Evolutionary conservation across 2,888 invertebrate genomes (phyloP).

Genomic region (Podotricha telesiphe): DNA sequence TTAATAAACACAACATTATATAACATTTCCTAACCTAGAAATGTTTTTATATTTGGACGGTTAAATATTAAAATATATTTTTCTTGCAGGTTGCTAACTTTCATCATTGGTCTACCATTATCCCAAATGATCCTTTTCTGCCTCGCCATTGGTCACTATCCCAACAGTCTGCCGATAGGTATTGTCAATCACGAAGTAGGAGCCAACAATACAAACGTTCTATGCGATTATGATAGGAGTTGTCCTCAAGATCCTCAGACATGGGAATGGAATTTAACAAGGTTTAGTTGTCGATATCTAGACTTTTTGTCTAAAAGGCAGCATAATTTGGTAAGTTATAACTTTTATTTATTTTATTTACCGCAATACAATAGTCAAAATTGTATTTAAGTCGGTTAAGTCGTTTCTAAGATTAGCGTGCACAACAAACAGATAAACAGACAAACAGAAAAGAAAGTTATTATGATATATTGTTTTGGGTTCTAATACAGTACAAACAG

Average conservation of each 20-base stretch:
- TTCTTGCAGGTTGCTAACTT: conserved; percentile 87
- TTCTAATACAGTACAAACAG: too few relatives aligned
- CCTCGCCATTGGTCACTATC: conserved; percentile 94
- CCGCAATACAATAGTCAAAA: too few relatives aligned
- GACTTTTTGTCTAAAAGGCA: conserved; percentile 87
- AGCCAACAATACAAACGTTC: conserved; percentile 70
- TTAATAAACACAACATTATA: too few relatives aligned
- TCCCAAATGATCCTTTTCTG: conserved; percentile 95
- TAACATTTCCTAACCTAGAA: too few relatives aligned
- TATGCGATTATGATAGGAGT: conserved; percentile 76
- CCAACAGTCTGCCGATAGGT: conserved; percentile 88
- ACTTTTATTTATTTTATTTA: too few relatives aligned
- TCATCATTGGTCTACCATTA: conserved; percentile 93
- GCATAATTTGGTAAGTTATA: conserved; percentile 85
- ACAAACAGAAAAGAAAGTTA: too few relatives aligned
- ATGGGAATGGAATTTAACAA: conserved; percentile 81
- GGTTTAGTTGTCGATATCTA: conserved; percentile 91
- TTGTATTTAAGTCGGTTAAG: too few relatives aligned
- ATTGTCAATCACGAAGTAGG: conserved; percentile 91
- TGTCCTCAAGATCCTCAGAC: conserved; percentile 79
- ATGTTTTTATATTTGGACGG: too few relatives aligned
- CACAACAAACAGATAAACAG: too few relatives aligned
- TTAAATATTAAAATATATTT: conserved; percentile 11
- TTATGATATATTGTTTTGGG: too few relatives aligned
- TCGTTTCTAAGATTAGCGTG: too few relatives aligned